phyloP scores from a whole-genome alignment of 2,113 vertebrate species.

The Cyprinodon tularosa region DNA sequence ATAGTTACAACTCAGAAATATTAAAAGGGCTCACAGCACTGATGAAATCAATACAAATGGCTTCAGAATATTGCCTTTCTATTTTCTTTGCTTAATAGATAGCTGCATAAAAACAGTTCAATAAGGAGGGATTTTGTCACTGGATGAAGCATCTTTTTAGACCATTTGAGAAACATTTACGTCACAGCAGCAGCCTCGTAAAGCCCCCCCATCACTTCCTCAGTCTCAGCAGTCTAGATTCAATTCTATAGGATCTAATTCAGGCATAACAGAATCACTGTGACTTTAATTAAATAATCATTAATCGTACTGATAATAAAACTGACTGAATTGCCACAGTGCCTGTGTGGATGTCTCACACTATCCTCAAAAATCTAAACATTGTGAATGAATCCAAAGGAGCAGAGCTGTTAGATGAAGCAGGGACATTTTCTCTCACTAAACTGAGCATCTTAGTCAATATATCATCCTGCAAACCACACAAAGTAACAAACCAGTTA shows the following conservation, averaged over 20 bases:
- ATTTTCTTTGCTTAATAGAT: background rate
- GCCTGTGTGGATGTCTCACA: background rate
- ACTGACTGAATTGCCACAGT: background rate
- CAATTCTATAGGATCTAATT: no score
- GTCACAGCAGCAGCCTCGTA: background rate
- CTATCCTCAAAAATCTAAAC: slow-evolving; percentile 19
- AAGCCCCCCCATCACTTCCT: background rate
- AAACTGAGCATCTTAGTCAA: slow-evolving; percentile 26
- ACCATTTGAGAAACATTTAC: background rate
- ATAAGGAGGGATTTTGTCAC: background rate
- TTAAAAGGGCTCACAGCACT: background rate
- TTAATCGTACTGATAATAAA: background rate
- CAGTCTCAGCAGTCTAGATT: no score
- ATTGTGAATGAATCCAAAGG: slow-evolving; percentile 55
- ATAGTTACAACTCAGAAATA: background rate
- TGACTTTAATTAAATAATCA: no score
- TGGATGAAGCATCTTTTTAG: background rate
- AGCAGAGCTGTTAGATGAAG: slow-evolving; percentile 49
- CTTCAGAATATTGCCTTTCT: background rate
- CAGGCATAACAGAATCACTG: no score
- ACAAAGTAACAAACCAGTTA: slow-evolving; percentile 58
- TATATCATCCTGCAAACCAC: slow-evolving; percentile 16
- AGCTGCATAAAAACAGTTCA: background rate
- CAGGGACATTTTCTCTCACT: slow-evolving; percentile 30
- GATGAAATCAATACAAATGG: background rate